phyloP scores from a whole-genome alignment of 1,140 invertebrate species.

The Pachyrhynchus sulphureomaculatus region DNA sequence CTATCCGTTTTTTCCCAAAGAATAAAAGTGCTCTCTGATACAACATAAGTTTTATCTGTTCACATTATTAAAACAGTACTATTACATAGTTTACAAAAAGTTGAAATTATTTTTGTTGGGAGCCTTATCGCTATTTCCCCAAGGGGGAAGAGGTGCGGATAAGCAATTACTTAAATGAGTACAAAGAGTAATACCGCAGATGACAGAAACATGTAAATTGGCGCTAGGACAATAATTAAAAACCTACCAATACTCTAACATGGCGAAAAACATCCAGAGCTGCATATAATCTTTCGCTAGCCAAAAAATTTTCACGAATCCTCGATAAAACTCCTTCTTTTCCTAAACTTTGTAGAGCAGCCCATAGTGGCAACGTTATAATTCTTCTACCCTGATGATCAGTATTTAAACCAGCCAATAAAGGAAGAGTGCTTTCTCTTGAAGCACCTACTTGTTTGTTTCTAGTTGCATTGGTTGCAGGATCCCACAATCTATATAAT shows the following conservation, averaged over 20 bases:
- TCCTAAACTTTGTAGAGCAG: slow-evolving; percentile 74
- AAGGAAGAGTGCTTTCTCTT: slow-evolving; percentile 68
- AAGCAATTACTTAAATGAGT: no score
- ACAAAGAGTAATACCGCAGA: no score
- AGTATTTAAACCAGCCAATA: slow-evolving; percentile 68
- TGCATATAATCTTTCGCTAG: slow-evolving; percentile 71
- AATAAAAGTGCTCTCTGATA: no score
- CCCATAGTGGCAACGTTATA: slow-evolving; percentile 81
- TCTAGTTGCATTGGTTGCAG: slow-evolving; percentile 38
- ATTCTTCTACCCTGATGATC: slow-evolving; percentile 60
- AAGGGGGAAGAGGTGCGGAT: no score
- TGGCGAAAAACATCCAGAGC: slow-evolving; percentile 70
- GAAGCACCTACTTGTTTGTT: slow-evolving; percentile 53
- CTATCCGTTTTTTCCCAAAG: no score
- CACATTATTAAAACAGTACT: no score
- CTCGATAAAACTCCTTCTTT: slow-evolving; percentile 71
- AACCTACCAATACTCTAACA: slow-evolving; percentile 72
- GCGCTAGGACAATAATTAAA: no score
- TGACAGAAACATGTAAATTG: no score
- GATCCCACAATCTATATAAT: slow-evolving; percentile 57
- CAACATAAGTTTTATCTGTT: no score
- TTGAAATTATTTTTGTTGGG: no score
- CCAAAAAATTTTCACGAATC: slow-evolving; percentile 73
- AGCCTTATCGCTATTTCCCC: no score
- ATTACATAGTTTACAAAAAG: no score